A percentile compares a stretch with the other conserved stretches of the same genome.
These are phyloP conservation scores for Paratilapia polleni DNA, from an alignment of 2,113 vertebrate species.

Conservation along the genomic window DNA sequence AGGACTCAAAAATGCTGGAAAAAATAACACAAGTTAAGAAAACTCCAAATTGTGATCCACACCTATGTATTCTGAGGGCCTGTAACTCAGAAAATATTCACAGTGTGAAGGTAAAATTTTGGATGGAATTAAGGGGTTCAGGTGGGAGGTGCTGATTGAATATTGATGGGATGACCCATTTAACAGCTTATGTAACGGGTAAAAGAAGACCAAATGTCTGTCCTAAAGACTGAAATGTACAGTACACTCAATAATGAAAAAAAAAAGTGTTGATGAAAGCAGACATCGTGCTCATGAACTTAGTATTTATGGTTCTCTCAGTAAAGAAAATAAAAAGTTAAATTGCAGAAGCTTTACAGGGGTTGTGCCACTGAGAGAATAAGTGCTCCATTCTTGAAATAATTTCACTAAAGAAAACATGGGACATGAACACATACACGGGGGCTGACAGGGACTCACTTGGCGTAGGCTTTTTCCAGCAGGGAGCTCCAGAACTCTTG, in stretches of 20 bases:
- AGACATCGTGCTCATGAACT: too few relatives aligned
- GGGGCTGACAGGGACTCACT: conserved; percentile 64
- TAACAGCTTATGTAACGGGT: not conserved
- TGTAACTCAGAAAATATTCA: not conserved
- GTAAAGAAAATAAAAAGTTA: too few relatives aligned
- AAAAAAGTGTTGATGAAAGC: too few relatives aligned
- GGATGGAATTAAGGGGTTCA: not conserved
- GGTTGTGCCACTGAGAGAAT: too few relatives aligned
- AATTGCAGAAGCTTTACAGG: too few relatives aligned
- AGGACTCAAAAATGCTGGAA: not conserved
- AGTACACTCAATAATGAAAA: not conserved
- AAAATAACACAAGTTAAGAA: not conserved
- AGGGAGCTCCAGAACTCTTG: conserved; percentile 82
- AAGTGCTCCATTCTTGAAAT: too few relatives aligned
- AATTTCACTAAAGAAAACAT: too few relatives aligned
- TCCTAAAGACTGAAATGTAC: not conserved
- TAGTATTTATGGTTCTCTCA: too few relatives aligned
- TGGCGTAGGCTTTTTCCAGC: conserved; percentile 84
- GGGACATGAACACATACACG: not conserved
- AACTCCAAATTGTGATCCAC: not conserved
- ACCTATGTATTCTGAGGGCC: not conserved
- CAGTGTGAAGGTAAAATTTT: rapidly evolving
- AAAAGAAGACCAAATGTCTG: not conserved
- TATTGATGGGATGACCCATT: too few relatives aligned
- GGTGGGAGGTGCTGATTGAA: not conserved